Conservation (phyloP, 2,888 invertebrate genomes). For the Caenorhabditis drosophilae region DNA sequence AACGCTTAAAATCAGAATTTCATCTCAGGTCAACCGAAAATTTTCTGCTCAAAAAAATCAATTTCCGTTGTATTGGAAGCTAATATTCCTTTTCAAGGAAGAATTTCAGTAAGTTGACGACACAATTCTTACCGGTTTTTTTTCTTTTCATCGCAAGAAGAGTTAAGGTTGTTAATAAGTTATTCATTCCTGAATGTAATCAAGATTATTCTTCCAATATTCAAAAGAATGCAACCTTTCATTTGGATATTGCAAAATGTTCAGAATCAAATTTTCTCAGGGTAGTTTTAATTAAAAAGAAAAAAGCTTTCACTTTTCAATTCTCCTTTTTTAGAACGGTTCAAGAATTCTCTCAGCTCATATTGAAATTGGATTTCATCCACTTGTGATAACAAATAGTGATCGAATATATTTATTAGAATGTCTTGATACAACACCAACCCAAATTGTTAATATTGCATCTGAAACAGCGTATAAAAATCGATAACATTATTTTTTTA, state of each 20-base stretch:
- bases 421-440: slow-evolving; percentile 36
- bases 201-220: slow-evolving; percentile 46
- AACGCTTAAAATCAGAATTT: not conserved
- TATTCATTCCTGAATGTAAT: slow-evolving; percentile 45
- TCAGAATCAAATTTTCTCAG: slow-evolving; percentile 32
- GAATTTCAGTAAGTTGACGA: slow-evolving; percentile 39
- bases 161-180: slow-evolving; percentile 37
- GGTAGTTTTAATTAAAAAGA: slow-evolving; percentile 8
- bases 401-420: slow-evolving; percentile 46
- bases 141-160: not conserved
- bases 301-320: not conserved
- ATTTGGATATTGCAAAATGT: slow-evolving; percentile 36
- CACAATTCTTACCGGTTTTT: too few species aligned
- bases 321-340: slow-evolving; percentile 47
- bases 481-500: not conserved
- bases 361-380: slow-evolving; percentile 55
- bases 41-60: slow-evolving; percentile 30
- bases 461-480: slow-evolving; percentile 17
- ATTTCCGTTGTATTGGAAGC: slow-evolving; percentile 37
- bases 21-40: slow-evolving; percentile 33
- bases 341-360: slow-evolving; percentile 45
- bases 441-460: slow-evolving; percentile 13
- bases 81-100: slow-evolving; percentile 46
- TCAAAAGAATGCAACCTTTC: slow-evolving; percentile 40
- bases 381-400: slow-evolving; percentile 50